These are phyloP conservation scores for Megaptera novaeangliae DNA, from an alignment of 2,113 vertebrate genomes.

Conservation along the genomic window DNA sequence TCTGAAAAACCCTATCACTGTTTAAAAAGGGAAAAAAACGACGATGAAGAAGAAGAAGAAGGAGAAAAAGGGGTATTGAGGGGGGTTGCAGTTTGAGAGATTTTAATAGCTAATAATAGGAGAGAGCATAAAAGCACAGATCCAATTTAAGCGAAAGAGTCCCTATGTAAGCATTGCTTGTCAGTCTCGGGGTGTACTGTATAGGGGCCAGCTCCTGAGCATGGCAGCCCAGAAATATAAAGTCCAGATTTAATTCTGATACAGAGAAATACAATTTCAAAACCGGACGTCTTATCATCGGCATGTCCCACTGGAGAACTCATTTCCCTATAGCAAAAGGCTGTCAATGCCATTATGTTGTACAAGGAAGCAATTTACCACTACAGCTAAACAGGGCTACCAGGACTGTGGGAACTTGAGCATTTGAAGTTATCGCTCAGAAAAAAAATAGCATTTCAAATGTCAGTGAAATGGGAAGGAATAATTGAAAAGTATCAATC, in stretches of 20 bases:
- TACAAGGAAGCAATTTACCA: constrained; percentile 99
- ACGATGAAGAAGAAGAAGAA: background rate
- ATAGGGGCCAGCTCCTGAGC: constrained; percentile 88
- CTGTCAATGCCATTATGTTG: constrained; percentile 99
- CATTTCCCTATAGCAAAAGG: constrained; percentile 99
- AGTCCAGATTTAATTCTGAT: constrained; percentile 99
- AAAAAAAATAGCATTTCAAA: constrained; percentile 92
- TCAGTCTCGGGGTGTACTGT: constrained; percentile 93
- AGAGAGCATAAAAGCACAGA: constrained; percentile 85
- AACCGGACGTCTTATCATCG: constrained; percentile 98
- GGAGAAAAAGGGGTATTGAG: background rate
- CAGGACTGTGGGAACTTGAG: constrained; percentile 93
- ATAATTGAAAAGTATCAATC: constrained; percentile 99
- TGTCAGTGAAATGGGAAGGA: constrained; percentile 94
- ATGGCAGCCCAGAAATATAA: constrained; percentile 97
- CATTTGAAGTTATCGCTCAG: constrained; percentile 96
- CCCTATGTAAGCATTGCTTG: constrained; percentile 91
- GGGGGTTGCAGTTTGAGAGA: constrained; percentile 78
- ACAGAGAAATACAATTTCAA: constrained; percentile 99
- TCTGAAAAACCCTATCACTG: constrained; percentile 78
- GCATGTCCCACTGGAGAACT: constrained; percentile 97
- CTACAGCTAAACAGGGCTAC: constrained; percentile 97
- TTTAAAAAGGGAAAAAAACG: constrained; percentile 64
- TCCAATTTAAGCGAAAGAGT: constrained; percentile 86
- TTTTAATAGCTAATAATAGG: constrained; percentile 92